Base-by-base conservation (phyloP, 2,113 vertebrate genomes). In the Conger conger region DNA sequence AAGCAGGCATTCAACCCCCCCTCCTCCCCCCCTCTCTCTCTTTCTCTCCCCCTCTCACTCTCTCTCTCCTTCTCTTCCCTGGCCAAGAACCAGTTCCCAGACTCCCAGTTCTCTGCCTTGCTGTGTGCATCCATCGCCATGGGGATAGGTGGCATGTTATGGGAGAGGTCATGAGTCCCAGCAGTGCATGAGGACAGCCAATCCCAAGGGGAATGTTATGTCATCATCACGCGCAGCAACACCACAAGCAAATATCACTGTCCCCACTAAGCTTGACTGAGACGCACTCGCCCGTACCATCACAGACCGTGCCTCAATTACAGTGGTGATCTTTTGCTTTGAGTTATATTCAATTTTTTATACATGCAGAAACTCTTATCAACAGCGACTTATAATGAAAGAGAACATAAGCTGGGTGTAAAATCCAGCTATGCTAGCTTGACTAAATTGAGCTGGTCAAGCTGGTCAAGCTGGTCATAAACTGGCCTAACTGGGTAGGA, bases 11-110 rank as follows among this genome's bases (percentile, higher is more conserved):
- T 63, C 40, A 45, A 68, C 45, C 45, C 45, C 45, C 45, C 7
- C 0, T 13, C 45, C 45, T n/a, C n/a, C 27, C 38, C 13, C 30
- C 8, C 57, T 27, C 68, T 35, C 17, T 0, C 15, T 8, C 68
- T 17, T 11, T 30, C 68, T n/a, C 27, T 33, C 2, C 15, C 18
- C 50, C 3, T n/a, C 30, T 11, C 50, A 7, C 57, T 42, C 15
- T 0, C 9, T 60, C 57, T 60, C 20, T 30, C 68, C 27, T 13
- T 33, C 3, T 18, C 18, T 73, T 0, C 20, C 33, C 88, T 92
- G 92, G 91, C 91, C n/a, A 1, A 15, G 38, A 84, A 92, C 93
- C 90, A 92, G 91, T 95, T 95, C 94, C 93, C 94, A 95, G 91
- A 88, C 91, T n/a, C 57, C 57, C 57, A 63, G 57, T 63, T 17